Conservation (phyloP, 2,113 vertebrate species). For the Cisticola juncidis region DNA sequence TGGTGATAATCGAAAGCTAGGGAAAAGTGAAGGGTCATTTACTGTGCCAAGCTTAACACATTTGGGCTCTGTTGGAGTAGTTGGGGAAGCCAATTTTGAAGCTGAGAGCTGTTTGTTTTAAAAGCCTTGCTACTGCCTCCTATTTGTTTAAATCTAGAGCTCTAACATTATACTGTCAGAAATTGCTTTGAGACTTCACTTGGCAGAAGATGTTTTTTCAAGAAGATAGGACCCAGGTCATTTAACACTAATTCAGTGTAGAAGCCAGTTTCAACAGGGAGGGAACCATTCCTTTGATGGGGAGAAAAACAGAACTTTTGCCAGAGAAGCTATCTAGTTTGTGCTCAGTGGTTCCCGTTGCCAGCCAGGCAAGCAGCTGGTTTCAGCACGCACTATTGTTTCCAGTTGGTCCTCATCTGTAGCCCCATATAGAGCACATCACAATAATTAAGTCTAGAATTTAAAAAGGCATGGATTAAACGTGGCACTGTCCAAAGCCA, state of each 20-base stretch:
- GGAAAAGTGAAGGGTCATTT: slow-evolving; percentile 53
- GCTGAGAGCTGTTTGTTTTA: slow-evolving; percentile 61
- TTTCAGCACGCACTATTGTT: slow-evolving; percentile 59
- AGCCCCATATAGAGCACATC: slow-evolving; percentile 48
- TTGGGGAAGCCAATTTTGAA: slow-evolving; percentile 37
- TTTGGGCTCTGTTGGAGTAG: slow-evolving; percentile 51
- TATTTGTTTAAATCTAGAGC: slow-evolving; percentile 59
- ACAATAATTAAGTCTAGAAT: slow-evolving; percentile 61
- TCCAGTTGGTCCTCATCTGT: slow-evolving; percentile 61
- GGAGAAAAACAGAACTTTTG: neutral
- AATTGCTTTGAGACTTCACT: slow-evolving; percentile 24
- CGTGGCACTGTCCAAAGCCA: neutral
- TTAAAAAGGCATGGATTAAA: slow-evolving; percentile 32
- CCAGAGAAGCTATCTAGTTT: slow-evolving; percentile 5
- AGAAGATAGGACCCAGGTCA: slow-evolving; percentile 22
- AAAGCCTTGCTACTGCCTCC: slow-evolving; percentile 50
- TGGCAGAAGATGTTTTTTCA: slow-evolving; percentile 33
- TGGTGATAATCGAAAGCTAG: slow-evolving; percentile 32
- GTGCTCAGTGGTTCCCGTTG: neutral
- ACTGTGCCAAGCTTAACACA: slow-evolving; percentile 45
- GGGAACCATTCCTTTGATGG: neutral
- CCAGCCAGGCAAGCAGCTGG: slow-evolving; percentile 55
- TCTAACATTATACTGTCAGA: slow-evolving; percentile 42
- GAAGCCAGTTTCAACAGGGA: neutral
- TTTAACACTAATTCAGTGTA: slow-evolving; percentile 18